phyloP scores from a whole-genome alignment of 2,113 vertebrate genomes.

The Periophthalmodon schlosseri region DNA sequence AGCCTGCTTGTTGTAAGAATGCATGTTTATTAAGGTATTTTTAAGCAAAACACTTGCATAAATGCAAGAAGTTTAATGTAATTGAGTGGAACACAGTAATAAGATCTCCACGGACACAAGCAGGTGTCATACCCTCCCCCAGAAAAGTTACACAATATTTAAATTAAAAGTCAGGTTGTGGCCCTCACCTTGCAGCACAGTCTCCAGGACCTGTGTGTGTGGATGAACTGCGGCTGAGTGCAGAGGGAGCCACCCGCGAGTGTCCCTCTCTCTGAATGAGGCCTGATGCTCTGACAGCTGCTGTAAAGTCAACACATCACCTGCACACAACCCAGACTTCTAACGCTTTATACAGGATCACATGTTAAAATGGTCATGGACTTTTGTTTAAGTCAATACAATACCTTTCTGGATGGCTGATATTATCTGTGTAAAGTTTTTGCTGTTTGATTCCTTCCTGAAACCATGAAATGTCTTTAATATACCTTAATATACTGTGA shows the following conservation, averaged over 20 bases:
- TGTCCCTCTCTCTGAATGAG: constrained; percentile 82
- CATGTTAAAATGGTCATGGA: background rate
- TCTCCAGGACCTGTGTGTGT: constrained; percentile 74
- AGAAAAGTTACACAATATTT: background rate
- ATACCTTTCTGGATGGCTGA: constrained; percentile 81
- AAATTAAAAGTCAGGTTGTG: background rate
- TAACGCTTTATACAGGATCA: background rate
- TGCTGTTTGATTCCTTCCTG: constrained; percentile 76
- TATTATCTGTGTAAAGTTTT: constrained; percentile 80
- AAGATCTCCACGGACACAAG: no score
- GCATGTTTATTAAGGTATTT: no score
- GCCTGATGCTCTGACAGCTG: constrained; percentile 67
- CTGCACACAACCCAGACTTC: constrained; percentile 53
- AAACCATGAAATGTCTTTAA: constrained; percentile 15
- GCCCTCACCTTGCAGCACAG: constrained; percentile 80
- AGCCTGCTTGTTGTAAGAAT: no score
- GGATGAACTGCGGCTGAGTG: constrained; percentile 79
- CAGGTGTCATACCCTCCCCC: no score
- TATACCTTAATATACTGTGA: background rate
- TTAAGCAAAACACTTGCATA: no score
- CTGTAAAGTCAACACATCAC: constrained; percentile 76
- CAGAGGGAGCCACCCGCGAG: constrained; percentile 80
- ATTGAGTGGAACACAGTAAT: no score
- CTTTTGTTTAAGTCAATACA: background rate
- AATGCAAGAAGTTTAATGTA: no score